These are phyloP conservation scores for Lithophane socia DNA, from an alignment of 2,888 invertebrate genomes.

Conservation along the genomic window DNA sequence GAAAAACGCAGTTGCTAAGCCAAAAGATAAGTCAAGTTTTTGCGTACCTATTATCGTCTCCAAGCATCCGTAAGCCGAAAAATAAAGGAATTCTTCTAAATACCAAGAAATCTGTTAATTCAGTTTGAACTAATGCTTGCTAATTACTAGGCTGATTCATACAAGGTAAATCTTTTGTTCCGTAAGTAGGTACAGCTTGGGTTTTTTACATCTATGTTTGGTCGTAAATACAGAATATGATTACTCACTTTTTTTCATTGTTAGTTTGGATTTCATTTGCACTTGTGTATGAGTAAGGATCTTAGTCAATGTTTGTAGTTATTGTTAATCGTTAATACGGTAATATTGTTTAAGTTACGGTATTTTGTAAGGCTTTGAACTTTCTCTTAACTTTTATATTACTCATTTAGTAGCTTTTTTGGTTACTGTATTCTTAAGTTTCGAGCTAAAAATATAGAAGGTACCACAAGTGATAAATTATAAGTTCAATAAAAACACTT, in stretches of 20 bases:
- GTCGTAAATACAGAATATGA: conserved; percentile 11
- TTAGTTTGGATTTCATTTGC: conserved; percentile 44
- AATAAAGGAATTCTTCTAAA: background rate
- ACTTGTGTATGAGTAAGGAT: conserved; percentile 38
- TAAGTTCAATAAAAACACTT: background rate
- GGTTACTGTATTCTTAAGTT: no score
- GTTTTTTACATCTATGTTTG: conserved; percentile 28
- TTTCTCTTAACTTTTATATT: background rate
- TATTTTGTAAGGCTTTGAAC: background rate
- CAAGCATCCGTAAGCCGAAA: conserved; percentile 4
- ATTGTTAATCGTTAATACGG: conserved; percentile 19
- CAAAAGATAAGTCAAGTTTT: background rate
- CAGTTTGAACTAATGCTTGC: conserved; percentile 24
- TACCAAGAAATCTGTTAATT: conserved; percentile 51
- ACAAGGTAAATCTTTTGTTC: conserved; percentile 57
- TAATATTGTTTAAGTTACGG: conserved; percentile 26
- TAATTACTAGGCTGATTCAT: conserved; percentile 51
- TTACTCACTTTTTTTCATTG: conserved; percentile 53
- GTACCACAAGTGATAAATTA: background rate
- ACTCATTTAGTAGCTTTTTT: background rate
- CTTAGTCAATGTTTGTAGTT: conserved; percentile 45
- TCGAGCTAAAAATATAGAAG: no score
- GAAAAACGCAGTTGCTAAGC: background rate
- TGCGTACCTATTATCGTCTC: background rate
- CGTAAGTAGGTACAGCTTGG: background rate